These are phyloP conservation scores for Halyomorpha halys DNA, from an alignment of 1,140 invertebrate genomes.

Conservation along the genomic window DNA sequence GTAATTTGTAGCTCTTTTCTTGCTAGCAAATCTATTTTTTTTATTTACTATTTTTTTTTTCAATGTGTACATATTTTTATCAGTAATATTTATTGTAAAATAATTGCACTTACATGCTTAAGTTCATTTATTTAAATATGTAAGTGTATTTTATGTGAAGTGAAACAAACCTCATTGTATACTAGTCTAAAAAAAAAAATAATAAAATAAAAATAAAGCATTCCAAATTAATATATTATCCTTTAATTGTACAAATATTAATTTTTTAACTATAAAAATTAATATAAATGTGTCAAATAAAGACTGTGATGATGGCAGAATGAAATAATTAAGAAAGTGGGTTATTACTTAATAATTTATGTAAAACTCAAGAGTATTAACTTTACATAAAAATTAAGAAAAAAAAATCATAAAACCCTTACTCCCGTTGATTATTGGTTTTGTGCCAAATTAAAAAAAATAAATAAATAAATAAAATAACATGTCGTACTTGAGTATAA, in stretches of 20 bases:
- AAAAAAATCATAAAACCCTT: neutral
- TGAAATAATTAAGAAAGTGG: constrained; percentile 5
- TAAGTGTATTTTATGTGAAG: neutral
- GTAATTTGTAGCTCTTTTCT: too few relatives aligned
- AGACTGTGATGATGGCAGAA: constrained; percentile 10
- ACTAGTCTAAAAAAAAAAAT: constrained; percentile 4
- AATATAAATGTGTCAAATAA: constrained; percentile 19
- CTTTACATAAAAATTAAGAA: neutral
- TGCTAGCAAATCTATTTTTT: too few relatives aligned
- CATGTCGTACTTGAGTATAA: neutral
- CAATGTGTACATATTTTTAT: too few relatives aligned
- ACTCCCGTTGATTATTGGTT: neutral
- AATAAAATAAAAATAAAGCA: neutral
- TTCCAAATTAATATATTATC: neutral
- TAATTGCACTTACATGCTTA: too few relatives aligned
- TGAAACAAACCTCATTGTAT: constrained; percentile 1
- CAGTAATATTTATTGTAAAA: too few relatives aligned
- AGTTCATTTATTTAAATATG: too few relatives aligned
- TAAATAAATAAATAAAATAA: neutral
- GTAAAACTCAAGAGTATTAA: neutral
- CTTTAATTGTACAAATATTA: constrained; percentile 12
- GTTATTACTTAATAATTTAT: constrained; percentile 2
- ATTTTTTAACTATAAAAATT: neutral
- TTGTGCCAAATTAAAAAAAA: neutral
- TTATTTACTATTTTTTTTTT: too few relatives aligned